Base-by-base conservation (phyloP, 53 echinoderm and acorn worm genomes). In the Hippasteria phrygiana region DNA sequence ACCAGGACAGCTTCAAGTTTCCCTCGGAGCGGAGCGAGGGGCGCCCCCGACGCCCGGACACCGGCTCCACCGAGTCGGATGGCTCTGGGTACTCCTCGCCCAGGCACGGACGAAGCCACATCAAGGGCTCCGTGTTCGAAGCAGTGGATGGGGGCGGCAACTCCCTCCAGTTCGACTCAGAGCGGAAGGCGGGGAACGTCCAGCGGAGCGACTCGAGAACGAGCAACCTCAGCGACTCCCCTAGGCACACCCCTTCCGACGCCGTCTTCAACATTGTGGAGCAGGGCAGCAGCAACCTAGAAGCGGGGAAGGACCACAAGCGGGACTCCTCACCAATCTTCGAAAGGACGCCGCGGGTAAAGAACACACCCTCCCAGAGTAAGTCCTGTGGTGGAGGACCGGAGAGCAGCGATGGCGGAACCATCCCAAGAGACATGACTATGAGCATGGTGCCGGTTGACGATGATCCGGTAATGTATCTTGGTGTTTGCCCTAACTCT, bases 81-180 rank as follows among this genome's bases (percentile, higher is more conserved):
- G 54, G 39, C 72, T 85, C 85, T 20, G 70, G 35, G 22, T 71
- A 80, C 62, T 73, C 76, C 34, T 94, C 94, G 4, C 94, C 94
- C 1, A 87, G 90, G 3, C 83, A 74, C 55, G 38, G 81, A 27
- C 87, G 87, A 14, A 62, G 83, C 38, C 90, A 67, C 4, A 29
- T 71, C 73, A 89, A 89, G 41, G 89, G 66, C 29, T 95, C 97
- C 42, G 74, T 95, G 84, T 96, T 96, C 53, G 71, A 78, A 2
- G 74, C 95, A 17, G 97, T 96, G 3, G 97, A 96, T 0, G 97
- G 97, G 1, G 97, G 97, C 41, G 97, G 97, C 14, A 96, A 96
- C 76, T 96, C 97, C 2, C 89, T 96, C 26, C 89, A 87, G 31
- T 92, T 96, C 63, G 93, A 91, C 48, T 95, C 92, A 13, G 92